Conservation (phyloP, 2,797 vertebrate species). For the Anomalospiza imberbis region DNA sequence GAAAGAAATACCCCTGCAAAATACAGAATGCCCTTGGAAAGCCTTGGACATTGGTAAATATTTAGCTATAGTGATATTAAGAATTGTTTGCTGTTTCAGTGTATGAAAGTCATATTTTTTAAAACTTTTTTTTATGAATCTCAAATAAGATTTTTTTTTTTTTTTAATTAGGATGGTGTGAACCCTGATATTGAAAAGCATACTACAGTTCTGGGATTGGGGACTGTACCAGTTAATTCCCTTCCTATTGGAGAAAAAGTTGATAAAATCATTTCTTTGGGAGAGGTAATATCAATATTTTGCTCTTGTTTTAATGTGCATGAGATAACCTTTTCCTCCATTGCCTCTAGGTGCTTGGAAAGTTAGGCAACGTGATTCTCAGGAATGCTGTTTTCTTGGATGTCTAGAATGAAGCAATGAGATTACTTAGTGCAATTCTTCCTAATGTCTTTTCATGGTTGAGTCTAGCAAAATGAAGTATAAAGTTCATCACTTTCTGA, state of each 20-base stretch:
- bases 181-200: conserved; percentile 68
- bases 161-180: conserved; percentile 51
- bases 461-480: neutral
- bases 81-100: neutral
- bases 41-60: neutral
- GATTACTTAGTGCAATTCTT: neutral
- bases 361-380: neutral
- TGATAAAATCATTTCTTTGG: conserved; percentile 34
- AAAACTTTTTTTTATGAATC: neutral
- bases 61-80: neutral
- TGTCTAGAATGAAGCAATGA: neutral
- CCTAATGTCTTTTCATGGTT: neutral
- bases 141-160: neutral
- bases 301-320: neutral
- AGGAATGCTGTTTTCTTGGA: neutral
- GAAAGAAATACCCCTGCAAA: neutral
- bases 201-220: conserved; percentile 35
- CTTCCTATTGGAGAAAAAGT: conserved; percentile 64
- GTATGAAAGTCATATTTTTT: neutral
- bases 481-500: neutral
- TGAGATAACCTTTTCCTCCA: neutral
- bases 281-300: conserved; percentile 62
- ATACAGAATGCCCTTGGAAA: neutral
- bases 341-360: neutral
- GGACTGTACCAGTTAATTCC: conserved; percentile 62